These are phyloP conservation scores for Lasioglossum morio DNA, from an alignment of 2,888 invertebrate species.

Conservation along the genomic window DNA sequence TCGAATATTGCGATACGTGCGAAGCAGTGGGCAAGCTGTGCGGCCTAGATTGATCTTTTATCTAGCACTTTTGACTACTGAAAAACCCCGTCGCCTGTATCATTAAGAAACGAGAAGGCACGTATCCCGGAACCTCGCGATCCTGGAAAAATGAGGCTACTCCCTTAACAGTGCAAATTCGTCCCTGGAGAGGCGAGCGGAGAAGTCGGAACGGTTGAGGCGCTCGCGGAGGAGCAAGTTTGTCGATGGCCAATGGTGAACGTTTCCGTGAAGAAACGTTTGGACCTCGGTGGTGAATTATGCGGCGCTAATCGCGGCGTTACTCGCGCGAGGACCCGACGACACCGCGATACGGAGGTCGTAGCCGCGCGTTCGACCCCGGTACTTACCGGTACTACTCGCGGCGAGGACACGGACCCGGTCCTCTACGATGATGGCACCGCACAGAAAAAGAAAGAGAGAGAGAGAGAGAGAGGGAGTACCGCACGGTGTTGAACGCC, in stretches of 20 bases:
- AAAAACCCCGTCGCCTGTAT: too few species aligned
- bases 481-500: constrained; percentile 65
- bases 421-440: constrained; percentile 56
- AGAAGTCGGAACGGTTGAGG: neutral
- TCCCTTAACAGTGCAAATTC: neutral
- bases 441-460: neutral
- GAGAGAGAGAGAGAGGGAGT: constrained; percentile 40
- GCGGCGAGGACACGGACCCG: constrained; percentile 60
- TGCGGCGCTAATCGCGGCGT: constrained; percentile 57
- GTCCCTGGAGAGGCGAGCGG: neutral
- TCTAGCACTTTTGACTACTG: too few species aligned
- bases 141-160: too few species aligned
- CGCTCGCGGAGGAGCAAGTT: neutral
- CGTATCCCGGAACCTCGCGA: too few species aligned
- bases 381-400: constrained; percentile 64
- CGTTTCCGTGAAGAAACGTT: neutral
- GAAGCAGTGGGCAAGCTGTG: neutral
- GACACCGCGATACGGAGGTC: constrained; percentile 68
- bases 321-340: constrained; percentile 53
- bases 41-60: too few species aligned
- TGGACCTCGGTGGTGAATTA: constrained; percentile 34
- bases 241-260: neutral
- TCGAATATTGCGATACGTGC: neutral
- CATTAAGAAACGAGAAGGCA: too few species aligned
- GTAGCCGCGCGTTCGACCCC: constrained; percentile 62